These are phyloP conservation scores for Erythrolamprus reginae DNA, from an alignment of 2,113 vertebrate genomes.

Conservation along the genomic window DNA sequence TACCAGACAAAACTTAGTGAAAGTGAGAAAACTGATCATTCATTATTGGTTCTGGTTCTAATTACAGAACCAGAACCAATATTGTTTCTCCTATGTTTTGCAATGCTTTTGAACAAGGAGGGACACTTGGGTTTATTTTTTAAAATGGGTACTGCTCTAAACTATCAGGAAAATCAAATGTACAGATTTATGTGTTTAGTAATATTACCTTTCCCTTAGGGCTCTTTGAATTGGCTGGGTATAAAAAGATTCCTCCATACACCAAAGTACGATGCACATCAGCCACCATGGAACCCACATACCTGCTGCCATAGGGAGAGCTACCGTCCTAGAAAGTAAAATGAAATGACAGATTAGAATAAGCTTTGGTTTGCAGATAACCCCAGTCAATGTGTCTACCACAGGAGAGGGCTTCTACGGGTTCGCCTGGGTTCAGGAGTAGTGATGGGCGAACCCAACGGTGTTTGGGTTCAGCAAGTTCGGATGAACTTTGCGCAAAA, in stretches of 20 bases:
- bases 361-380: background rate
- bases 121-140: too few species aligned
- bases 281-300: conserved; percentile 95
- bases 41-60: background rate
- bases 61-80: background rate
- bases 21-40: background rate
- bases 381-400: background rate
- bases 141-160: background rate
- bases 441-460: too few species aligned
- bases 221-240: conserved; percentile 88
- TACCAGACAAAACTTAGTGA: background rate
- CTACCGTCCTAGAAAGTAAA: conserved; percentile 76
- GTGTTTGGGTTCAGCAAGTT: too few species aligned
- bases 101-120: background rate
- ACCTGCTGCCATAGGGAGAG: conserved; percentile 84
- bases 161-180: background rate
- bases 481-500: too few species aligned
- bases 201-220: conserved; percentile 87
- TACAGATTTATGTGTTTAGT: background rate
- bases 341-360: background rate
- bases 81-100: background rate
- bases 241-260: conserved; percentile 95
- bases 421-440: too few species aligned
- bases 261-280: conserved; percentile 94
- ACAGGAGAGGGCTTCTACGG: too few species aligned